Percentiles rank a stretch among this genome's conserved stretches.
phyloP scores from a whole-genome alignment of 2,888 invertebrate species.

The Macaria liturata region DNA sequence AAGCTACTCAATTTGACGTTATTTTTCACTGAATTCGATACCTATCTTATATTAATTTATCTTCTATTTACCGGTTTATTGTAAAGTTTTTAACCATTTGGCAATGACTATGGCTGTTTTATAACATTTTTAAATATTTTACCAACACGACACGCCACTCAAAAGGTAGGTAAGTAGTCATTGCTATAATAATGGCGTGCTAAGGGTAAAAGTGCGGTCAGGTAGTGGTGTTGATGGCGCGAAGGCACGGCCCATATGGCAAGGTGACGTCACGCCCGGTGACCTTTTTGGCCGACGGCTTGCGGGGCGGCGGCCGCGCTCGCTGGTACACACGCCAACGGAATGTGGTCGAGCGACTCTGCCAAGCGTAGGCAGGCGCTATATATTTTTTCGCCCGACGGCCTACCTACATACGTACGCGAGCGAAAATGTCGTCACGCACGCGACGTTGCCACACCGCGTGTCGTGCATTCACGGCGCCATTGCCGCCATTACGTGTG shows the following conservation, averaged over 20 bases:
- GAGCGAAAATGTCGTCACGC: conserved; percentile 85
- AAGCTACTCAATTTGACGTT: no score
- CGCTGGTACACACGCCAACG: conserved; percentile 73
- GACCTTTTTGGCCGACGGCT: conserved; percentile 78
- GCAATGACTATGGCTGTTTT: no score
- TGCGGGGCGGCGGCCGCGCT: conserved; percentile 54
- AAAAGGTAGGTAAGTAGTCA: no score
- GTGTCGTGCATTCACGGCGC: conserved; percentile 72
- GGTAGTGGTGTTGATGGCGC: conserved; percentile 41
- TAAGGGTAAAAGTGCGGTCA: conserved; percentile 59
- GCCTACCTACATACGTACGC: conserved; percentile 80
- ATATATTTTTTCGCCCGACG: conserved; percentile 75
- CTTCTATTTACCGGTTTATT: no score
- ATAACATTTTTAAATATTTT: no score
- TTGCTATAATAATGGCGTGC: conserved; percentile 37
- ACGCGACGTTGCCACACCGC: conserved; percentile 82
- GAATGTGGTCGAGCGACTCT: conserved; percentile 80
- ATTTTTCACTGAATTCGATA: no score
- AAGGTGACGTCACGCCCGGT: conserved; percentile 73
- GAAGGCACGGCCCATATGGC: conserved; percentile 74
- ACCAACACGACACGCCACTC: no score
- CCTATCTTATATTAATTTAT: no score
- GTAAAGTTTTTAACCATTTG: no score
- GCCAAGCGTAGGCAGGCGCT: conserved; percentile 80
- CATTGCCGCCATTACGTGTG: conserved; percentile 70